Percentiles rank a stretch among this genome's conserved stretches.
Conservation (phyloP, 2,113 vertebrate genomes). For the Tyrannus savana region DNA sequence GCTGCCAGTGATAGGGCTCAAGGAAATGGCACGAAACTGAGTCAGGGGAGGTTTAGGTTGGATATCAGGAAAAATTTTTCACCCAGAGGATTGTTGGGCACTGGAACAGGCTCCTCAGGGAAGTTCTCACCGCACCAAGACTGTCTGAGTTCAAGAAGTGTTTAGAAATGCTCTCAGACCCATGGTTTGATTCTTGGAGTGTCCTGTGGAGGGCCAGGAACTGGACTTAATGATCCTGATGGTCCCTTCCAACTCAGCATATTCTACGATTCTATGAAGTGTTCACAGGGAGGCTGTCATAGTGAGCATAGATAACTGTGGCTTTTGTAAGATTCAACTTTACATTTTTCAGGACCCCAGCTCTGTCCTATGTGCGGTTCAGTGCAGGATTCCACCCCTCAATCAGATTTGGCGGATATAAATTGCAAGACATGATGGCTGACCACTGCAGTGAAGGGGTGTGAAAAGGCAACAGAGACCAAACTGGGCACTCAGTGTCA, state of each 20-base stretch:
- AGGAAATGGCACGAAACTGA: neutral
- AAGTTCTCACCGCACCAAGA: neutral
- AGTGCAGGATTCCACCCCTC: neutral
- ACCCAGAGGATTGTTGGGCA: neutral
- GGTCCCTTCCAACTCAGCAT: neutral
- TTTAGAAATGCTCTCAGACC: neutral
- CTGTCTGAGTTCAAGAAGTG: neutral
- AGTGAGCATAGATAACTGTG: neutral
- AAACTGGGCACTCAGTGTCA: neutral
- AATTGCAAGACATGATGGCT: neutral
- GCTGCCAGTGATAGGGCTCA: neutral
- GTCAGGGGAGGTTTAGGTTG: neutral
- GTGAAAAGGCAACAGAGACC: neutral
- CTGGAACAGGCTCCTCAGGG: neutral
- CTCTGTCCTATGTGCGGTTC: neutral
- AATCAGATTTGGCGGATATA: accelerated
- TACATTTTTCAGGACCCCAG: neutral
- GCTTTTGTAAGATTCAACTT: neutral
- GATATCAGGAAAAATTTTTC: neutral
- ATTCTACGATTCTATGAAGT: neutral
- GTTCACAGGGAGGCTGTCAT: neutral
- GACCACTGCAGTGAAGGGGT: neutral
- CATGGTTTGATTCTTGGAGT: too few relatives aligned
- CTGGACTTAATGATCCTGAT: accelerated
- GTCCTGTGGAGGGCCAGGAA: neutral